Evolutionary conservation across 2,888 invertebrate species (phyloP).

Genomic region (Apodemia duryi): DNA sequence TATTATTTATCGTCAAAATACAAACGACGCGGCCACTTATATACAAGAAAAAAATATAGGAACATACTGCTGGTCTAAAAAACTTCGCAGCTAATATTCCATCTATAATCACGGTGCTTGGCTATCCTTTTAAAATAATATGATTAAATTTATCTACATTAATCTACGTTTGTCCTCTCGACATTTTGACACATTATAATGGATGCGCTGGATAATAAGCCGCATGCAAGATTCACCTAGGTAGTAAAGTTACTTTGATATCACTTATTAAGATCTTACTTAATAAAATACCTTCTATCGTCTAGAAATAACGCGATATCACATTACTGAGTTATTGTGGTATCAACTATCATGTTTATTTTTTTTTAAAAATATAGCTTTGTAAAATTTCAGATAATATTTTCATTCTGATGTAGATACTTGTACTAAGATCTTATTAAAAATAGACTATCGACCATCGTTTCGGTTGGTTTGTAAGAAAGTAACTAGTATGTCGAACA

Average conservation of each 20-base stretch:
- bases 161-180: constrained; percentile 1
- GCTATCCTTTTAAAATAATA: background rate
- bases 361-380: too few species aligned
- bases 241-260: constrained; percentile 3
- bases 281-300: background rate
- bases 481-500: too few species aligned
- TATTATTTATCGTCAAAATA: too few species aligned
- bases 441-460: too few species aligned
- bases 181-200: constrained; percentile 7
- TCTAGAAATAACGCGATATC: background rate
- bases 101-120: background rate
- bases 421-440: too few species aligned
- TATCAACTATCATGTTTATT: background rate
- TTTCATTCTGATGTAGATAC: too few species aligned
- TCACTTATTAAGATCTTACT: background rate
- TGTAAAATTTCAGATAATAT: background rate
- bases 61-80: too few species aligned
- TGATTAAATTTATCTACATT: constrained; percentile 1
- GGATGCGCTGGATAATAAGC: constrained; percentile 4
- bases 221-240: background rate
- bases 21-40: too few species aligned
- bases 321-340: background rate
- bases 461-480: too few species aligned
- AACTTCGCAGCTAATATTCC: background rate
- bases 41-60: too few species aligned